These are phyloP conservation scores for Volucella inflata DNA, from an alignment of 2,888 invertebrate species.

Conservation along the genomic window DNA sequence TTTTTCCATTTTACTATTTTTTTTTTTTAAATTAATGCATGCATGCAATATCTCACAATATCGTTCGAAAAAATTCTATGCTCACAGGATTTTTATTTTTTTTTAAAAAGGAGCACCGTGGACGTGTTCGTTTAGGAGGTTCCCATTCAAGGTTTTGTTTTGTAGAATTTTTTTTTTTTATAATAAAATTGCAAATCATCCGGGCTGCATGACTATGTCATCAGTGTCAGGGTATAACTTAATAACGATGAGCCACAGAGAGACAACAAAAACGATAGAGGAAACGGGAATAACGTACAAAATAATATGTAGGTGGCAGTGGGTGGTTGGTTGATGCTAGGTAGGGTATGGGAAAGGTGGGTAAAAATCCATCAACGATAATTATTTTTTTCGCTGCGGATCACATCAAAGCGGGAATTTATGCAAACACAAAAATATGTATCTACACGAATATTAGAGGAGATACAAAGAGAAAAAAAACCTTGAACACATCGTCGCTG, in stretches of 20 bases:
- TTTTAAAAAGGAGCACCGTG: neutral
- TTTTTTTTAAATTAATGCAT: slow-evolving; percentile 39
- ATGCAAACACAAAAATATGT: slow-evolving; percentile 45
- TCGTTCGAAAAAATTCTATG: slow-evolving; percentile 2
- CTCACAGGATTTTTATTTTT: neutral
- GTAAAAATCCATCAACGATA: slow-evolving; percentile 53
- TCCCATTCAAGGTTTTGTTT: slow-evolving; percentile 1
- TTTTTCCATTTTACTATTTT: neutral
- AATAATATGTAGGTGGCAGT: neutral
- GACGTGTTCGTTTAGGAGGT: slow-evolving; percentile 2
- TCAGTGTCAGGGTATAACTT: slow-evolving; percentile 50
- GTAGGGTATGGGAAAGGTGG: neutral
- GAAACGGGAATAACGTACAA: neutral
- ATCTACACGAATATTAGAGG: neutral
- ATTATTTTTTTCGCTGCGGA: slow-evolving; percentile 53
- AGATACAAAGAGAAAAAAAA: slow-evolving; percentile 1
- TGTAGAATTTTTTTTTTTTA: neutral
- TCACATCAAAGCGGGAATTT: slow-evolving; percentile 54
- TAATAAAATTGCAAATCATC: slow-evolving; percentile 45
- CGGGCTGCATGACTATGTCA: slow-evolving; percentile 33
- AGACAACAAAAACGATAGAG: neutral
- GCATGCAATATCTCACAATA: slow-evolving; percentile 48
- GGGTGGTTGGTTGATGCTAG: too few relatives aligned
- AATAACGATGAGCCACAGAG: slow-evolving; percentile 39
- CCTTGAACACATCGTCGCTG: slow-evolving; percentile 17